phyloP scores from a whole-genome alignment of 2,797 vertebrate species.

The Spizella passerina region DNA sequence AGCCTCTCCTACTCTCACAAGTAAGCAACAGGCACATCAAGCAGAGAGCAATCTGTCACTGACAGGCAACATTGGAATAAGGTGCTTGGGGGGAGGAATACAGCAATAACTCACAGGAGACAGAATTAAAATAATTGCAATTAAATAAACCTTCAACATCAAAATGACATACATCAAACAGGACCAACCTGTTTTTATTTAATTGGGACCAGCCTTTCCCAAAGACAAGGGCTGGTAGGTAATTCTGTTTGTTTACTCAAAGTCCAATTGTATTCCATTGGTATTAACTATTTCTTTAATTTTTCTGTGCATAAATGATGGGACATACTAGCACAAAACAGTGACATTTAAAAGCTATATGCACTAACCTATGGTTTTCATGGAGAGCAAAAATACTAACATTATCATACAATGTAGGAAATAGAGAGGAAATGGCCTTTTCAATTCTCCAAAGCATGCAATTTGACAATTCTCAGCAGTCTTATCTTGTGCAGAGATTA shows the following conservation, averaged over 20 bases:
- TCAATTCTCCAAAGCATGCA: background rate
- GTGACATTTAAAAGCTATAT: background rate
- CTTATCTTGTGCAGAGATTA: conserved; percentile 7
- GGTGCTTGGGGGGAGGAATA: background rate
- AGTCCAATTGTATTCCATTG: background rate
- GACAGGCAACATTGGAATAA: background rate
- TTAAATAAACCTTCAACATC: background rate
- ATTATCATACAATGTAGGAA: background rate
- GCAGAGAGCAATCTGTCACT: background rate
- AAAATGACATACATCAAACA: background rate
- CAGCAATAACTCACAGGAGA: background rate
- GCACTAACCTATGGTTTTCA: background rate
- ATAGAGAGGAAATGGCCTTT: background rate
- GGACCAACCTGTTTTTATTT: background rate
- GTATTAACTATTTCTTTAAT: conserved; percentile 1
- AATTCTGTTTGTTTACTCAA: background rate
- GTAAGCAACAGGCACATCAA: background rate
- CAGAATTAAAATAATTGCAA: background rate
- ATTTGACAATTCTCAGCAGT: conserved; percentile 15
- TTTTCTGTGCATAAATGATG: background rate
- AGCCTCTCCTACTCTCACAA: background rate
- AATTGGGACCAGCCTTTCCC: background rate
- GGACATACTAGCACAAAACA: background rate
- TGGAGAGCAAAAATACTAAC: background rate
- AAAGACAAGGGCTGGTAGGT: background rate